phyloP scores from a whole-genome alignment of 1,140 invertebrate species.

The Panulirus ornatus region DNA sequence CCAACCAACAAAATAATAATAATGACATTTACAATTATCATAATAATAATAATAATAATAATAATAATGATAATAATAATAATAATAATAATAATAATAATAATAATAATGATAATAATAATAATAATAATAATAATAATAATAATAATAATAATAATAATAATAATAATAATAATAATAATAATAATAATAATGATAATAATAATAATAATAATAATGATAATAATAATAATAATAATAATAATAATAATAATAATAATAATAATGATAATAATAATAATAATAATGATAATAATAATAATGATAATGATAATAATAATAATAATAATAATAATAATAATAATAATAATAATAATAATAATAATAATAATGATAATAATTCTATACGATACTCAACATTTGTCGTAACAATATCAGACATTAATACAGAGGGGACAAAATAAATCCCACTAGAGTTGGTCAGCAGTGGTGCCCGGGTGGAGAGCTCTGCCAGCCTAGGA shows the following conservation, averaged over 20 bases:
- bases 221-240: constrained; percentile 14
- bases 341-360: no score
- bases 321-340: no score
- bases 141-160: background rate
- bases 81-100: constrained; percentile 14
- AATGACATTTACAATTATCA: background rate
- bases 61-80: constrained; percentile 1
- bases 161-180: constrained; percentile 11
- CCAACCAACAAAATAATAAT: no score
- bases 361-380: no score
- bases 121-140: background rate
- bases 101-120: constrained; percentile 1
- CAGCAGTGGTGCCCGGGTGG: no score
- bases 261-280: constrained; percentile 6
- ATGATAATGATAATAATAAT: background rate
- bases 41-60: no score
- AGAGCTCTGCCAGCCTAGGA: no score
- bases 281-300: constrained; percentile 1
- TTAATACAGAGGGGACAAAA: no score
- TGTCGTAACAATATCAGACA: no score
- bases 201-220: constrained; percentile 11
- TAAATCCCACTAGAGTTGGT: no score
- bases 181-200: constrained; percentile 11
- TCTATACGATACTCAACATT: no score
- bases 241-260: constrained; percentile 14